phyloP scores from a whole-genome alignment of 2,113 vertebrate genomes.

The Cynocephalus volans region DNA sequence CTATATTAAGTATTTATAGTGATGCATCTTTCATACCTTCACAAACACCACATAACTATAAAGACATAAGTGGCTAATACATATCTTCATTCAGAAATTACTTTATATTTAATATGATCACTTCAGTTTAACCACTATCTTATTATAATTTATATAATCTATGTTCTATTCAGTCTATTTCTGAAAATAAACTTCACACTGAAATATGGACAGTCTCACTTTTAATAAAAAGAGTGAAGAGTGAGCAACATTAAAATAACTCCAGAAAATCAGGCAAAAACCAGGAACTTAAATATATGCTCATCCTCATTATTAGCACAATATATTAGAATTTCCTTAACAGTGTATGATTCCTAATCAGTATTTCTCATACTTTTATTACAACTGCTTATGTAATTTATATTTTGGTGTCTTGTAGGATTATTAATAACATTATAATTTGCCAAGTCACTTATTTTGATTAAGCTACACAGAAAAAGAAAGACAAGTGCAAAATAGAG shows the following conservation, averaged over 20 bases:
- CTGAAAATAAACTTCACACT: background rate
- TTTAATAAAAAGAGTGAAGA: background rate
- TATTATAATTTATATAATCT: background rate
- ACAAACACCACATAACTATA: background rate
- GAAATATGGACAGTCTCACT: background rate
- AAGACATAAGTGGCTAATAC: background rate
- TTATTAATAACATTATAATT: background rate
- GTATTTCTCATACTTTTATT: background rate
- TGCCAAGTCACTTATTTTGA: background rate
- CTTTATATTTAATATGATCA: background rate
- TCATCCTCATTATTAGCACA: background rate
- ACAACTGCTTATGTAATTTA: background rate
- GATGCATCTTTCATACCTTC: background rate
- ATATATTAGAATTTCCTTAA: background rate
- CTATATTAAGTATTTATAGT: constrained; percentile 47
- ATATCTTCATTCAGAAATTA: background rate
- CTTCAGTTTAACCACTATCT: background rate
- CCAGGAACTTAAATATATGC: background rate
- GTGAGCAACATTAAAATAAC: background rate
- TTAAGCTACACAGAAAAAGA: background rate
- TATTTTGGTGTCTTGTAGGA: background rate
- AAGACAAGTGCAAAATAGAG: background rate
- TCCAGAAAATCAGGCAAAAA: background rate
- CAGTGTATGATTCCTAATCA: background rate
- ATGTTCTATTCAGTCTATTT: background rate